Percentiles rank a stretch among this genome's conserved stretches.
Conservation (phyloP, 2,797 vertebrate species). For the Clarias platycephalus region DNA sequence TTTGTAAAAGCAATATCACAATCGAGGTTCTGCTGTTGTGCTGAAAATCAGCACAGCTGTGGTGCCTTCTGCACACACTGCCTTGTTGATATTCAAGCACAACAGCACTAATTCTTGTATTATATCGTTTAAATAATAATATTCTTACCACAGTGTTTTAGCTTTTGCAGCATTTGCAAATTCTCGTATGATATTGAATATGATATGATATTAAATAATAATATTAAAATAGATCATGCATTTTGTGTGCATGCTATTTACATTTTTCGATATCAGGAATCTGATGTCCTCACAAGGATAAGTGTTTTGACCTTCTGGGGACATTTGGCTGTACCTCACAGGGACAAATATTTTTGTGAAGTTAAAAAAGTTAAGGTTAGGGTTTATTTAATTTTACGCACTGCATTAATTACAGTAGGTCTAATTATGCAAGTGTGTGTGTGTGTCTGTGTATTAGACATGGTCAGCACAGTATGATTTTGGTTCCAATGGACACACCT, state of each 20-base stretch:
- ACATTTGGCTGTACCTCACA: neutral
- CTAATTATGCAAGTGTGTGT: neutral
- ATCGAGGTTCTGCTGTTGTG: too few species aligned
- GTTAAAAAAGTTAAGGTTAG: neutral
- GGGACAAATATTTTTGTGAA: neutral
- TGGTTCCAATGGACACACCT: slow-evolving; percentile 83
- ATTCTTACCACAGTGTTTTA: too few species aligned
- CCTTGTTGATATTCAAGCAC: too few species aligned
- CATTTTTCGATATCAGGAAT: neutral
- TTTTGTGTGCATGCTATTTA: neutral
- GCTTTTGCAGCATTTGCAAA: too few species aligned
- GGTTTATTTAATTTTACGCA: neutral
- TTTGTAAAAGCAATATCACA: too few species aligned
- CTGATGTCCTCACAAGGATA: neutral
- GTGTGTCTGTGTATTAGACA: slow-evolving; percentile 68
- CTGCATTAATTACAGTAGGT: neutral
- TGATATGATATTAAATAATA: too few species aligned
- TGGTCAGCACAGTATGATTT: slow-evolving; percentile 86
- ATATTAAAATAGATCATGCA: neutral
- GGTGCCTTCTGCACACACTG: too few species aligned
- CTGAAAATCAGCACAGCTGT: too few species aligned
- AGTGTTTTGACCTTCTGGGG: neutral
- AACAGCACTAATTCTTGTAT: too few species aligned
- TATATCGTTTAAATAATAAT: too few species aligned
- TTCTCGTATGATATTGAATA: too few species aligned